Percentiles rank a stretch among this genome's conserved stretches.
These are phyloP conservation scores for Papilio polyxenes DNA, from an alignment of 1,140 invertebrate genomes.

Conservation along the genomic window DNA sequence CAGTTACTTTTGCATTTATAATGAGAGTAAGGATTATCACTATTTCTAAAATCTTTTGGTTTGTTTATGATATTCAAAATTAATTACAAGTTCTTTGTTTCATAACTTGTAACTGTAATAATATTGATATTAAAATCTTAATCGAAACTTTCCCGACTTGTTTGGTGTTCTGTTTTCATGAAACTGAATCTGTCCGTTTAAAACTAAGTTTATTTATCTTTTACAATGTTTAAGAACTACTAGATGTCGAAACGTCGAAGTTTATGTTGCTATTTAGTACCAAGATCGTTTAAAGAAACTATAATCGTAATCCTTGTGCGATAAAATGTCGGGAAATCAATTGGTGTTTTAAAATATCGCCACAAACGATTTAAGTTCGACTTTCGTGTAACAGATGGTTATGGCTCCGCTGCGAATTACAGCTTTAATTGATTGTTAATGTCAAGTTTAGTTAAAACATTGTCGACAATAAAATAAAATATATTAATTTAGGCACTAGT, in stretches of 20 bases:
- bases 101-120: not conserved
- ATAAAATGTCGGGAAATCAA: conserved; percentile 54
- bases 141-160: conserved; percentile 24
- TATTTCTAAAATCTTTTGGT: not conserved
- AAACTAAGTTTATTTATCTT: conserved; percentile 14
- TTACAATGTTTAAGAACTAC: conserved; percentile 13
- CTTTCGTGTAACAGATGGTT: conserved; percentile 54
- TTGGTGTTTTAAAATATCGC: conserved; percentile 55
- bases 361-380: conserved; percentile 54
- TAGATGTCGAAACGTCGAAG: conserved; percentile 2
- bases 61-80: not conserved
- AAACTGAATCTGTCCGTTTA: not conserved
- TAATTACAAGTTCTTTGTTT: not conserved
- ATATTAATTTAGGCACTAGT: not conserved
- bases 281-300: conserved; percentile 38
- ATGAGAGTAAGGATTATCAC: no score
- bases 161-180: not conserved
- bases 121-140: conserved; percentile 16
- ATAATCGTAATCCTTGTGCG: conserved; percentile 45
- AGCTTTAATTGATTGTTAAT: conserved; percentile 72
- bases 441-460: conserved; percentile 65
- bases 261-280: conserved; percentile 27
- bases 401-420: conserved; percentile 53
- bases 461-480: conserved; percentile 50
- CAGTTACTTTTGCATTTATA: no score